Percentiles rank a stretch among this genome's conserved stretches.
Conservation (phyloP, 2,888 invertebrate genomes). For the Eupsilia transversa region DNA sequence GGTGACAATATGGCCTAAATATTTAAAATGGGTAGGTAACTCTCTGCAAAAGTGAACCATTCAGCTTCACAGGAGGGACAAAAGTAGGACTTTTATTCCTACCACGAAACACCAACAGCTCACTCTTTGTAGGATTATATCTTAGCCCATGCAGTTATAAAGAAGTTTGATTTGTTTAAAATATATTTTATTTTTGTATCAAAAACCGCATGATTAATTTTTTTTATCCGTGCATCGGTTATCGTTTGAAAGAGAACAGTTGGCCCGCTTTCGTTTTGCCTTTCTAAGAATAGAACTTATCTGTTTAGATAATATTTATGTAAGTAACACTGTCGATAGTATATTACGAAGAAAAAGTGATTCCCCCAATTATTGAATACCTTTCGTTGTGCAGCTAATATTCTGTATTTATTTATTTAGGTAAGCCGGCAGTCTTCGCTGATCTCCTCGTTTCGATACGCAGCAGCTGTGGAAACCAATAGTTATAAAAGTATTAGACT, state of each 20-base stretch:
- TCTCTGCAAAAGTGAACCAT: no score
- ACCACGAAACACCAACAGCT: no score
- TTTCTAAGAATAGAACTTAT: background rate
- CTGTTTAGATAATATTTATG: background rate
- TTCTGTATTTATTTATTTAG: conserved; percentile 11
- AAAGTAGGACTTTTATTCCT: no score
- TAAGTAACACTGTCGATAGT: background rate
- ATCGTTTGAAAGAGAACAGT: background rate
- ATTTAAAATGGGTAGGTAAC: no score
- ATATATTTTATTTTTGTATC: background rate
- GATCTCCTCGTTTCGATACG: background rate
- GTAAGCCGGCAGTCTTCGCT: background rate
- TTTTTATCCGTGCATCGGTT: background rate
- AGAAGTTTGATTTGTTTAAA: background rate
- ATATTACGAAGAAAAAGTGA: background rate
- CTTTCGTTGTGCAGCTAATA: background rate
- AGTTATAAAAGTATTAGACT: background rate
- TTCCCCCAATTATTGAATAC: background rate
- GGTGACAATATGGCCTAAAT: no score
- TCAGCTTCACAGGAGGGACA: no score
- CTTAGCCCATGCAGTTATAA: no score
- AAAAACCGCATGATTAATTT: background rate
- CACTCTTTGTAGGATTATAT: no score
- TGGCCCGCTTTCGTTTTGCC: background rate
- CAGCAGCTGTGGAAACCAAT: background rate